A percentile compares a stretch with the other conserved stretches of the same genome.
Evolutionary conservation across 1,140 invertebrate genomes (phyloP).

Genomic region (Calliphora vicina): DNA sequence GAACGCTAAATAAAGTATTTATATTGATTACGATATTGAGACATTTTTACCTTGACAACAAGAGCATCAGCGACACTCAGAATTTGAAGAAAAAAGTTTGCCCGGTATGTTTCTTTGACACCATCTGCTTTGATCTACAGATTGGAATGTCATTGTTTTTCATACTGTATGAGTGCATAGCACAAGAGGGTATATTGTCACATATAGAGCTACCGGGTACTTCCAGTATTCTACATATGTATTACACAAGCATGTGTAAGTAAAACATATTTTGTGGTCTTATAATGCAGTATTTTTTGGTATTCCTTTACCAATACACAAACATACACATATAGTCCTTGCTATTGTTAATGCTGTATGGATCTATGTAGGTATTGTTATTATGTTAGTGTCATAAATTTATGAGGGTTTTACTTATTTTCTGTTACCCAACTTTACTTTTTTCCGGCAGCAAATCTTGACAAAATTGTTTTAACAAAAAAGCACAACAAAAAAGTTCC

Average conservation of each 20-base stretch:
- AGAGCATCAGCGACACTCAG: no score
- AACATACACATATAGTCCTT: not conserved
- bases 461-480: conserved; percentile 7
- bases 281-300: not conserved
- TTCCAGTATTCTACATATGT: no score
- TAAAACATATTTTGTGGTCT: conserved; percentile 3
- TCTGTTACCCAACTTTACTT: not conserved
- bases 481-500: not conserved
- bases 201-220: no score
- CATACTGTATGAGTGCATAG: no score
- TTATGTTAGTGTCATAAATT: conserved; percentile 8
- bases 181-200: no score
- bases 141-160: no score
- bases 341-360: not conserved
- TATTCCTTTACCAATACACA: not conserved
- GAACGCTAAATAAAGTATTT: no score
- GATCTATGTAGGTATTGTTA: not conserved
- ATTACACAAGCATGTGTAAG: not conserved
- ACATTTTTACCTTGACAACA: no score
- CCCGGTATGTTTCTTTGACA: no score
- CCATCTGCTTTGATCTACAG: no score
- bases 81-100: no score
- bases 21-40: no score
- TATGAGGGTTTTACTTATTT: conserved; percentile 4
- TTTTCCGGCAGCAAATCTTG: not conserved